Base-by-base conservation (phyloP, 2,888 invertebrate genomes). In the Tenthredo scrophulariae region DNA sequence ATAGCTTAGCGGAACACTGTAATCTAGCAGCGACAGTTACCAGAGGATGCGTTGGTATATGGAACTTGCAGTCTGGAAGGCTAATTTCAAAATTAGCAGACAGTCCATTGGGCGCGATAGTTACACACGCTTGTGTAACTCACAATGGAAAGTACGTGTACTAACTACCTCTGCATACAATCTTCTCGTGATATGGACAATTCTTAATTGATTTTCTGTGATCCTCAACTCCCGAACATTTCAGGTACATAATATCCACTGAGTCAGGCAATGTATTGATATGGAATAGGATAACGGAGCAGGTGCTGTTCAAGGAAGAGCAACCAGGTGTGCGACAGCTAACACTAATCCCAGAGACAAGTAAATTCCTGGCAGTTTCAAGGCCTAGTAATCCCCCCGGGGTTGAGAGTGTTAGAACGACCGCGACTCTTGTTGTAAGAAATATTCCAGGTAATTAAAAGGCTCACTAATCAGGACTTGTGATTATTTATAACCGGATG, bases 21-120 rank as follows among this genome's bases (percentile, higher is more conserved):
- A 96, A 96, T 84, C 94, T 98, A 58, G 99, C 98, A 6, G 97
- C 97, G 0, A 98, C 98, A 0, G 98, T 98, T 0, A 99, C 99
- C 0, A 95, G 99, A 86, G 98, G 97, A 89, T 98, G 98, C 91
- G 97, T 99, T 87, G 99, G 98, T 0, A 96, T 99, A 1, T 99
- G 99, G 98, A 97, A 98, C 93, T 95, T 98, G 37, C 95, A 96
- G 88, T 96, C 97, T 0, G 99, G 99, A 0, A 96, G 96, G 89
- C 94, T 99, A n/a, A 94, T 97, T 86, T 96, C 97, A 0, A 98
- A 97, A 91, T 94, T 99, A 50, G 98, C 98, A 0, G 98, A 98
- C 89, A 98, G 97, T 87, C 97, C 98, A 0, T 94, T 98, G 2
- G 98, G 98, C 0, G 98, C 99, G 9, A 99, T 99, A 88, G 98